These are phyloP conservation scores for Akabosia matsudoensis DNA, from an alignment of 1,140 invertebrate species.

Conservation along the genomic window DNA sequence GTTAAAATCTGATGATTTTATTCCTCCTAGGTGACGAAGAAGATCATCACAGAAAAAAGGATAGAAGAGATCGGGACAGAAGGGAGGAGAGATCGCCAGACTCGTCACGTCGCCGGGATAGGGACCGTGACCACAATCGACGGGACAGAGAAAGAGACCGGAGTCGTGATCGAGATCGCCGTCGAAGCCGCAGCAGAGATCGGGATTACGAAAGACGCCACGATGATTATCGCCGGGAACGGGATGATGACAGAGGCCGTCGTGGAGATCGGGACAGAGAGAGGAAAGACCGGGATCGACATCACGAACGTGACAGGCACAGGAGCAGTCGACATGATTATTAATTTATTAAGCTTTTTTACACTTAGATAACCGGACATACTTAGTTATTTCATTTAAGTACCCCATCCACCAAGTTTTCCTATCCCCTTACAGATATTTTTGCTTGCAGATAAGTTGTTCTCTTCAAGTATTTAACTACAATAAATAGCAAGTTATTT, in stretches of 20 bases:
- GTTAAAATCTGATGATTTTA: not conserved
- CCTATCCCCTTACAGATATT: no score
- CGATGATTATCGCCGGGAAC: conserved; percentile 48
- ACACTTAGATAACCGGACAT: no score
- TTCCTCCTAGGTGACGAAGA: not conserved
- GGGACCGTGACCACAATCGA: conserved; percentile 24
- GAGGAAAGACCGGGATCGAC: conserved; percentile 38
- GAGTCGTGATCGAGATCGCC: not conserved
- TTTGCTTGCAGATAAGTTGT: no score
- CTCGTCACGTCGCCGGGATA: not conserved
- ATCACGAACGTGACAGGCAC: conserved; percentile 23
- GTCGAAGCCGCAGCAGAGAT: conserved; percentile 42
- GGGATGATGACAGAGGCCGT: conserved; percentile 45
- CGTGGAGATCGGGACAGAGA: conserved; percentile 43
- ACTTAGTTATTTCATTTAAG: no score
- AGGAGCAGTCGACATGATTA: conserved; percentile 29
- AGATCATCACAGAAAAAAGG: not conserved
- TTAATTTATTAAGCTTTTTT: conserved; percentile 5
- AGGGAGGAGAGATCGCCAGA: conserved; percentile 10
- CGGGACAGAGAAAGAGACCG: conserved; percentile 2
- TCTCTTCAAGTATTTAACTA: no score
- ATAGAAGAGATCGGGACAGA: conserved; percentile 9
- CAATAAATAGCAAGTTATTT: no score
- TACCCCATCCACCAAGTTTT: no score
- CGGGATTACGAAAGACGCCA: conserved; percentile 40